phyloP scores from a whole-genome alignment of 2,797 vertebrate genomes.

The Myripristis jacobus region DNA sequence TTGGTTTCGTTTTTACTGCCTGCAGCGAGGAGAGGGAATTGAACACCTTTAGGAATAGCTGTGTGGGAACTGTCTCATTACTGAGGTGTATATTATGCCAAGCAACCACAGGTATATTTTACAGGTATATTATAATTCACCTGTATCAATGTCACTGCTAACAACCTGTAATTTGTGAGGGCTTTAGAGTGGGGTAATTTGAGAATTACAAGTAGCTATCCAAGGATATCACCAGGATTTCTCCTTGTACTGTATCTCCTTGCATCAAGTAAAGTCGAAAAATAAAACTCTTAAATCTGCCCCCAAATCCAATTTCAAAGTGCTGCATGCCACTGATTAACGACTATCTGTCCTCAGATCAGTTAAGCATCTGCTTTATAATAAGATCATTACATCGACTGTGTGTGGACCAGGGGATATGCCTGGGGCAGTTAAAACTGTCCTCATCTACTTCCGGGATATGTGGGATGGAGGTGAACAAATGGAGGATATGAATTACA shows the following conservation, averaged over 20 bases:
- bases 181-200: constrained; percentile 42
- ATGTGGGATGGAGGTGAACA: constrained; percentile 20
- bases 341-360: constrained; percentile 40
- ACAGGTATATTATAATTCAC: constrained; percentile 50
- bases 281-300: constrained; percentile 46
- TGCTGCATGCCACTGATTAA: constrained; percentile 48
- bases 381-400: constrained; percentile 36
- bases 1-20: constrained; percentile 69
- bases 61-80: constrained; percentile 71
- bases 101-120: constrained; percentile 50
- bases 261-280: constrained; percentile 50
- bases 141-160: constrained; percentile 59
- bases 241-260: too few species aligned
- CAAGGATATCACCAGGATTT: constrained; percentile 34
- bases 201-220: constrained; percentile 32
- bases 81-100: constrained; percentile 62
- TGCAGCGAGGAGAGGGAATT: constrained; percentile 65
- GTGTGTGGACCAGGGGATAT: constrained; percentile 33
- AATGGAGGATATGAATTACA: constrained; percentile 40
- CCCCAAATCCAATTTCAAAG: constrained; percentile 60
- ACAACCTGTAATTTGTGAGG: constrained; percentile 39
- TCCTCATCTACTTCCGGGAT: constrained; percentile 6
- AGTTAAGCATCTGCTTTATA: constrained; percentile 40
- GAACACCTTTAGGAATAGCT: constrained; percentile 75
- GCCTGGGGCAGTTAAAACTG: constrained; percentile 1